Conservation (phyloP, 2,797 vertebrate genomes). For the Moxostoma hubbsi region DNA sequence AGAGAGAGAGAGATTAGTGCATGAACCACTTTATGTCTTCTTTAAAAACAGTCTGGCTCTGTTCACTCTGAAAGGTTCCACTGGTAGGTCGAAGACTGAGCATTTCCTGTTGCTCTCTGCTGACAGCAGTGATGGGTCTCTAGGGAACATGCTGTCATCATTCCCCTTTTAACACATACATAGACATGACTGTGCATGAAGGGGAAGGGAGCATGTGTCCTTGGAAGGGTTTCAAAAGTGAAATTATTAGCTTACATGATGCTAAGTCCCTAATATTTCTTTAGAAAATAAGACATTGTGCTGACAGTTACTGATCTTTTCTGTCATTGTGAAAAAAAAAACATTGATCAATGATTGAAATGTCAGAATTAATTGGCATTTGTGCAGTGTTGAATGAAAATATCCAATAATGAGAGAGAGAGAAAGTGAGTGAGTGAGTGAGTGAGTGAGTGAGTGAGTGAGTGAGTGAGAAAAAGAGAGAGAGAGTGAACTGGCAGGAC, state of each 20-base stretch:
- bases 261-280: not conserved
- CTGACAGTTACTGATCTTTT: slow-evolving; percentile 8
- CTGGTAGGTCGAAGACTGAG: slow-evolving; percentile 75
- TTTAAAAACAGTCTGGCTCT: slow-evolving; percentile 61
- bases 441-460: too few relatives aligned
- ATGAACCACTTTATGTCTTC: slow-evolving; percentile 58
- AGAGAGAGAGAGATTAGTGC: slow-evolving; percentile 16
- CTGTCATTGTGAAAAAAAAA: not conserved
- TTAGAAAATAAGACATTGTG: slow-evolving; percentile 16
- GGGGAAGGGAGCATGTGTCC: not conserved
- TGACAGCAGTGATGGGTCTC: slow-evolving; percentile 70
- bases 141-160: slow-evolving; percentile 71
- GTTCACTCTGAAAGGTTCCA: slow-evolving; percentile 69
- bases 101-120: slow-evolving; percentile 72
- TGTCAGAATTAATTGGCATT: not conserved
- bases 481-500: too few relatives aligned
- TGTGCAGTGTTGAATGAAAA: slow-evolving; percentile 25
- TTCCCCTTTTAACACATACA: slow-evolving; percentile 49
- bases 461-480: too few relatives aligned
- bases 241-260: slow-evolving; percentile 6
- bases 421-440: too few relatives aligned
- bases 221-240: not conserved
- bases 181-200: not conserved
- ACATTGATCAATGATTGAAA: slow-evolving; percentile 29
- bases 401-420: not conserved